A percentile compares a stretch with the other conserved stretches of the same genome.
These are phyloP conservation scores for Heliothis subflexa DNA, from an alignment of 1,140 invertebrate species.

Conservation along the genomic window DNA sequence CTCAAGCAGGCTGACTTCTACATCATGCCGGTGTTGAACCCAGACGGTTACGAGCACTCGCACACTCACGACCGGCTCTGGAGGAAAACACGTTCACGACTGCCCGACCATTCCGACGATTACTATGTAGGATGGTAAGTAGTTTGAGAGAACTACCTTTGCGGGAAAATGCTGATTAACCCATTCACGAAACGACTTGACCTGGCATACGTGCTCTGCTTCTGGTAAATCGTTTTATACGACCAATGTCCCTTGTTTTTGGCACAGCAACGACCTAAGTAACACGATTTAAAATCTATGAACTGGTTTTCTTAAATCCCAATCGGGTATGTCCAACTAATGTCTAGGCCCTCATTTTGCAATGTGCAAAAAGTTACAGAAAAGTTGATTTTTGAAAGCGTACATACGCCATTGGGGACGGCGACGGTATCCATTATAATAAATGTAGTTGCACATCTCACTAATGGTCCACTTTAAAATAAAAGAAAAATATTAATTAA, in stretches of 20 bases:
- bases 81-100: conserved; percentile 91
- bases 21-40: conserved; percentile 92
- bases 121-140: conserved; percentile 82
- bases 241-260: neutral
- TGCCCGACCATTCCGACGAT: conserved; percentile 78
- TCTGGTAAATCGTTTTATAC: neutral
- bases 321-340: neutral
- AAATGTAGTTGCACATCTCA: conserved; percentile 10
- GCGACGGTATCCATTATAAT: conserved; percentile 16
- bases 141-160: neutral
- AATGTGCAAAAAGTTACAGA: conserved; percentile 28
- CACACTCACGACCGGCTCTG: conserved; percentile 92
- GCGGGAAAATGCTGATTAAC: conserved; percentile 1
- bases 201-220: neutral
- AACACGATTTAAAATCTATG: neutral
- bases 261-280: neutral
- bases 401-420: neutral
- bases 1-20: conserved; percentile 91
- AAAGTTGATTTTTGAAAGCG: conserved; percentile 20
- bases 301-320: neutral
- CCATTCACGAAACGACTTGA: neutral
- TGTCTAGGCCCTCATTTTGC: neutral
- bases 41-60: conserved; percentile 93
- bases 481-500: conserved; percentile 23
- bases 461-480: conserved; percentile 11